Evolutionary conservation across 2,797 vertebrate species (phyloP).

Genomic region (Poeciliopsis gracilis): DNA sequence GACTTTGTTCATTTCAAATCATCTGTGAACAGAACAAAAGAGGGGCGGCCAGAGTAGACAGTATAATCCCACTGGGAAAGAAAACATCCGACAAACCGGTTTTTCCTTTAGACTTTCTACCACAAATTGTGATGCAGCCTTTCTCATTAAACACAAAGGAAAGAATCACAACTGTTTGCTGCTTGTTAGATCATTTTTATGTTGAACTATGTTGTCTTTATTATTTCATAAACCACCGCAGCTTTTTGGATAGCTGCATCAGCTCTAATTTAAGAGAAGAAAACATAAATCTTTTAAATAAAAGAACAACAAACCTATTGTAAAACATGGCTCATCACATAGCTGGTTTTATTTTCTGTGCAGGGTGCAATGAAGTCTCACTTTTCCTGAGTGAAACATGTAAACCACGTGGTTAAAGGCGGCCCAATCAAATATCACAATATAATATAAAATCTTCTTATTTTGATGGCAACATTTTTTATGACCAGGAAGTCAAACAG

Average conservation of each 20-base stretch:
- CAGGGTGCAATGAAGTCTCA: background rate
- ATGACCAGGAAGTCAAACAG: background rate
- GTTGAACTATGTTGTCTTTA: background rate
- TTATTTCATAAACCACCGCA: background rate
- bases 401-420: background rate
- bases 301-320: background rate
- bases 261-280: background rate
- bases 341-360: background rate
- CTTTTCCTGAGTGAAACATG: background rate
- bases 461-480: background rate
- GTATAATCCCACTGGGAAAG: background rate
- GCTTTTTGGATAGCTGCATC: background rate
- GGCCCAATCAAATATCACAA: no score
- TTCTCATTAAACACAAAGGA: background rate
- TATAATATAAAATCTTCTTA: background rate
- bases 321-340: background rate
- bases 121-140: background rate
- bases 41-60: background rate
- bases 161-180: background rate
- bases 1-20: slow-evolving; percentile 1
- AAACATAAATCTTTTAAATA: background rate
- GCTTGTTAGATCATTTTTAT: background rate
- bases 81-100: background rate
- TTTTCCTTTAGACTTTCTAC: background rate
- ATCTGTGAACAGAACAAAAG: slow-evolving; percentile 2